Conservation (phyloP, 1,140 invertebrate genomes). For the Drosophila serrata region DNA sequence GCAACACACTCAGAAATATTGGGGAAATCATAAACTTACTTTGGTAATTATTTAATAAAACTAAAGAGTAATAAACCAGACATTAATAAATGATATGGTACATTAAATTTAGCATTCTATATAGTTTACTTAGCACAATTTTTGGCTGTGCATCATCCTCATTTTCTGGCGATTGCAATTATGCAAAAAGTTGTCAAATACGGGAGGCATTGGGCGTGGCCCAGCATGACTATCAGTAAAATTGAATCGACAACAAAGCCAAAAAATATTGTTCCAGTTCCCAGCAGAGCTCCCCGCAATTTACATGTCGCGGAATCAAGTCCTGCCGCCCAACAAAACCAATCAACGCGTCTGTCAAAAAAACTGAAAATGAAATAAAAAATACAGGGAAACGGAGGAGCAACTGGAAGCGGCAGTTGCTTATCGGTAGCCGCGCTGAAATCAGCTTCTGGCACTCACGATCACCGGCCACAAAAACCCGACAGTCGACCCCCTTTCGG, state of each 20-base stretch:
- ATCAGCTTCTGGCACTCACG: constrained; percentile 85
- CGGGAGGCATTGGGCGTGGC: constrained; percentile 45
- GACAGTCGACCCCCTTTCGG: constrained; percentile 14
- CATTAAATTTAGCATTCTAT: too few species aligned
- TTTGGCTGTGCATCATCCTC: neutral
- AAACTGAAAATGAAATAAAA: neutral
- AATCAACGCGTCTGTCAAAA: constrained; percentile 81
- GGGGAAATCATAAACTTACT: neutral
- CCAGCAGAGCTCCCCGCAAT: constrained; percentile 60
- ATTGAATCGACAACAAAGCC: constrained; percentile 61
- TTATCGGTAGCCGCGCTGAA: constrained; percentile 81
- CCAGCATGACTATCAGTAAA: constrained; percentile 71
- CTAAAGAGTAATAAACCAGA: neutral
- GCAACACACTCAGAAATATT: constrained; percentile 1
- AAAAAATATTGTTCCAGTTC: constrained; percentile 72
- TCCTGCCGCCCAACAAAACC: constrained; percentile 67
- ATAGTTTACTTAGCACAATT: too few species aligned
- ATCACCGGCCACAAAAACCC: constrained; percentile 48
- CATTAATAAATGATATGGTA: too few species aligned
- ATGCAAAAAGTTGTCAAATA: constrained; percentile 82
- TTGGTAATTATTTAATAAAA: neutral
- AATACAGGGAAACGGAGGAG: constrained; percentile 2
- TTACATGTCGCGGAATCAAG: constrained; percentile 77
- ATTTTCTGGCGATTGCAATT: constrained; percentile 55
- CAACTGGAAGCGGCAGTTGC: constrained; percentile 59